These are phyloP conservation scores for Monodelphis domestica DNA, from an alignment of 2,797 vertebrate genomes.

Conservation along the genomic window DNA sequence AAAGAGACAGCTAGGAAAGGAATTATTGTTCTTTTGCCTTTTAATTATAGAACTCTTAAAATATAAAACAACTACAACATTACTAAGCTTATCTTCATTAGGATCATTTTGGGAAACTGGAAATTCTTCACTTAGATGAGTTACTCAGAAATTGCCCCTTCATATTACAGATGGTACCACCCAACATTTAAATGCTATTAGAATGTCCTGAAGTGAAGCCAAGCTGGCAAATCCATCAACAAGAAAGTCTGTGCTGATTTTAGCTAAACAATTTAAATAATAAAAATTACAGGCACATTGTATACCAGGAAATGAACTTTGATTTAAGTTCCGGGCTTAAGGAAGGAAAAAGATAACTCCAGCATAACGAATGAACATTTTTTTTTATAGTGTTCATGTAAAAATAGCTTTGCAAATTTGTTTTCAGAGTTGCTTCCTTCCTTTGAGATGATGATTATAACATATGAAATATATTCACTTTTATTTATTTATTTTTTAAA, in stretches of 20 bases:
- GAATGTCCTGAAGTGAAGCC: background rate
- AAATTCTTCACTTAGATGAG: background rate
- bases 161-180: background rate
- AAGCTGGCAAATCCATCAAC: constrained; percentile 1
- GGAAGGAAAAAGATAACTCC: constrained; percentile 82
- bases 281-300: constrained; percentile 52
- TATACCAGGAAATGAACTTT: constrained; percentile 81
- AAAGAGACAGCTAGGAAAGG: constrained; percentile 5
- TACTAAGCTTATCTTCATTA: background rate
- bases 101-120: constrained; percentile 16
- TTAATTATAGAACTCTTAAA: constrained; percentile 15
- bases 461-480: constrained; percentile 65
- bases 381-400: constrained; percentile 77
- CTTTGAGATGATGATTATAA: constrained; percentile 79
- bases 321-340: constrained; percentile 77
- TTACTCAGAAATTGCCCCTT: constrained; percentile 19
- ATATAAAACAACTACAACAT: background rate
- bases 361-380: constrained; percentile 81
- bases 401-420: constrained; percentile 82
- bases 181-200: constrained; percentile 28
- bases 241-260: constrained; percentile 38
- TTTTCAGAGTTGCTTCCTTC: constrained; percentile 79
- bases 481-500: constrained; percentile 67
- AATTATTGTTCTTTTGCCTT: background rate
- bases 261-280: constrained; percentile 72